Percentiles rank a stretch among this genome's conserved stretches.
Conservation (phyloP, 2,113 vertebrate genomes). For the Odocoileus hemionus region DNA sequence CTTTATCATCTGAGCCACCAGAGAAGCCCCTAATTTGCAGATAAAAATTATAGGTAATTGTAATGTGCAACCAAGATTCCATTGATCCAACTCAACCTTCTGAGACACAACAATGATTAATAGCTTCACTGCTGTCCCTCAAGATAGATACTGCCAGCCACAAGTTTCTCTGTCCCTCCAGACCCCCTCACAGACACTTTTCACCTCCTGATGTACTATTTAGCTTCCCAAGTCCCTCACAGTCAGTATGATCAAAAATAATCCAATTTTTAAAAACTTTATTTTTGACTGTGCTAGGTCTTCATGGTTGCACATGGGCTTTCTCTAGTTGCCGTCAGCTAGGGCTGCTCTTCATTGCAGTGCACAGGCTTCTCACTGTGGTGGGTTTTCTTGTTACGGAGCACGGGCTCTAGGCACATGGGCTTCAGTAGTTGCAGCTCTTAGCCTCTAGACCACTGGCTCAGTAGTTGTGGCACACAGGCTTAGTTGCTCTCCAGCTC, state of each 20-base stretch:
- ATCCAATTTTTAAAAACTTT: neutral
- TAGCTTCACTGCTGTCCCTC: neutral
- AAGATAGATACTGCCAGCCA: neutral
- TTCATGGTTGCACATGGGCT: neutral
- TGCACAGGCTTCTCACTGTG: accelerated
- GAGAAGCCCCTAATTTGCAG: neutral
- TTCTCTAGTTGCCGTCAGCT: neutral
- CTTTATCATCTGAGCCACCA: neutral
- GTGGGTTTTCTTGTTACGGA: neutral
- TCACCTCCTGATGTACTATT: neutral
- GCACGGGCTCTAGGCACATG: neutral
- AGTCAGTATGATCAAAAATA: neutral
- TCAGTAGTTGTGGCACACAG: neutral
- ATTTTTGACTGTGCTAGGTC: neutral
- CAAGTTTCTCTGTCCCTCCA: neutral
- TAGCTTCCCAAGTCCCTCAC: neutral
- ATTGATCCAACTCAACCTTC: neutral
- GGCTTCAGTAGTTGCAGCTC: neutral
- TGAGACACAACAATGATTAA: accelerated
- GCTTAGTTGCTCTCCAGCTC: neutral
- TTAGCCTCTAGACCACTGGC: neutral
- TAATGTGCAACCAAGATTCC: neutral
- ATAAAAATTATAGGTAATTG: neutral
- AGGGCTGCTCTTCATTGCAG: neutral
- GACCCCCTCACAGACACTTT: neutral